Conservation (phyloP, 2,888 invertebrate genomes). For the Abrostola triplasia region DNA sequence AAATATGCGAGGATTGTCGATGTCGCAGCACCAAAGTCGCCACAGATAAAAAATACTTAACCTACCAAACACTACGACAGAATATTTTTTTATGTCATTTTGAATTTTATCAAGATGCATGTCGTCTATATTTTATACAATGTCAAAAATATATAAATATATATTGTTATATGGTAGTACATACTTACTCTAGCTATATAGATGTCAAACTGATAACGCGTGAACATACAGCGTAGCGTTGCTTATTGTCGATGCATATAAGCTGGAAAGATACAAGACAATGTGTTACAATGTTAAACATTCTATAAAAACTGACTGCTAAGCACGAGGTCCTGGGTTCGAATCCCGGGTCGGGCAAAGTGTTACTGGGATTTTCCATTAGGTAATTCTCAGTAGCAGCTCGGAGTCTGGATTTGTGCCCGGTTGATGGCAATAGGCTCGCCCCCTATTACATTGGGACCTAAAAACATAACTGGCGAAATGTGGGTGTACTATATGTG, state of each 20-base stretch:
- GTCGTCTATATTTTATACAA: constrained; percentile 55
- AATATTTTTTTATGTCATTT: constrained; percentile 53
- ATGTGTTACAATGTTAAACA: no score
- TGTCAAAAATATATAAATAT: constrained; percentile 63
- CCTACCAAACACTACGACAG: constrained; percentile 56
- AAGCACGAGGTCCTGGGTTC: no score
- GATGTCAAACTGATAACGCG: constrained; percentile 55
- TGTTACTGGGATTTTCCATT: no score
- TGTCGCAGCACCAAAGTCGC: constrained; percentile 59
- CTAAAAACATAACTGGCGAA: no score
- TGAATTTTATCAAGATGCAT: constrained; percentile 54
- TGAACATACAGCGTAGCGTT: constrained; percentile 60
- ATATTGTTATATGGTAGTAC: constrained; percentile 58
- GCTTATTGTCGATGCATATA: constrained; percentile 84
- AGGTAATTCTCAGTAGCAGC: no score
- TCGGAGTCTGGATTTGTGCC: no score
- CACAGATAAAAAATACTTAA: constrained; percentile 60
- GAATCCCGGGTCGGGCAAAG: no score
- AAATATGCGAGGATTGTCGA: constrained; percentile 58
- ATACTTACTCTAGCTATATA: constrained; percentile 65
- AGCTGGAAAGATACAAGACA: constrained; percentile 71
- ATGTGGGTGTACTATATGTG: no score
- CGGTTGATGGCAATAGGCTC: no score
- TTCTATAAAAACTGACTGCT: no score
- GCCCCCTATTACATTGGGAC: no score